Base-by-base conservation (phyloP, 2,113 vertebrate genomes). In the Amphiprion percula region DNA sequence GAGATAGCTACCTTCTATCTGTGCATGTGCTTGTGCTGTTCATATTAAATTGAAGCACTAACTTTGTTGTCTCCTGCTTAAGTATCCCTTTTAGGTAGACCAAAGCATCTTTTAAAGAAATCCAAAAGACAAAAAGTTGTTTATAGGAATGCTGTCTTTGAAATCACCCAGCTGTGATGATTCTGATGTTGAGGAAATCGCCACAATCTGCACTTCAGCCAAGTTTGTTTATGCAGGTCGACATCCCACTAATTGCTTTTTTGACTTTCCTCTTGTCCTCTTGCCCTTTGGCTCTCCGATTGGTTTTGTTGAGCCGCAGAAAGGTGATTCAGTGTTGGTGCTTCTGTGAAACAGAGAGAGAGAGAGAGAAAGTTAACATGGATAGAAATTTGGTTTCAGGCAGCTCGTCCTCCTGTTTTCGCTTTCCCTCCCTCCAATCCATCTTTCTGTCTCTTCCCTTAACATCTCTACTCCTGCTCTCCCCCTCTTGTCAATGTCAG, bases 261-360 rank as follows among this genome's bases (percentile, higher is more conserved):
- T 39, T 2, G 14, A 83, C 59, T 75, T 41, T 52, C 66, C 71
- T 39, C n/a, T 53, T 39, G 60, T 73, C 83, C 67, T 78, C 68
- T 23, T 74, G 79, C 72, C 61, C 65, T 62, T 76, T 65, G 19
- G 60, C 54, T 78, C 49, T 66, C 17, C 10, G 52, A 80, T 81
- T 74, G 62, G 71, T 84, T 89, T 80, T 83, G 84, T 88, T 75
- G 60, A 60, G 58, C 17, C 68, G 79, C 30, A 67, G 68, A 79
- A 56, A 61, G 23, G 26, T 41, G 46, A 44, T 72, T 83, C 37
- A 79, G 74, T 65, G 53, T 46, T 33, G 79, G 61, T n/a, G 77
- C 59, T 68, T 87, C 89, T 93, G 90, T 59, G 79, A 50, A 76
- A 76, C 24, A 24, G 46, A 37, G 33, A 47, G 33, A 56, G 33